Percentiles rank a stretch among this genome's conserved stretches.
These are phyloP conservation scores for Glareola pratincola DNA, from an alignment of 2,113 vertebrate species.

Conservation along the genomic window DNA sequence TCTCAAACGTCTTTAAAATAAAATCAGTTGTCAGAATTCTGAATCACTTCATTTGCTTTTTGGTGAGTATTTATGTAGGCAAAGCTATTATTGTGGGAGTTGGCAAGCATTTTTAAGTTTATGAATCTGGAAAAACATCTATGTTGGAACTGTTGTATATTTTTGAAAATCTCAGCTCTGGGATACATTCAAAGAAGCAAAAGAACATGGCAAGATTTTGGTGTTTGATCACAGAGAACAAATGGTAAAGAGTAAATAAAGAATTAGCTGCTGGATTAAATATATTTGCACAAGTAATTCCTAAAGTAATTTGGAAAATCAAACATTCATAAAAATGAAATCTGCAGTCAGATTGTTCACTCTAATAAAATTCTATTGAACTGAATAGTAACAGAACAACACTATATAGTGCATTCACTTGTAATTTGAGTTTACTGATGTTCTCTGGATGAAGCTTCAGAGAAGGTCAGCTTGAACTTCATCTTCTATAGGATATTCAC, in stretches of 20 bases:
- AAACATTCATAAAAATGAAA: background rate
- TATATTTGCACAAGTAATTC: background rate
- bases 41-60: background rate
- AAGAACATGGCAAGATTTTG: background rate
- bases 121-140: background rate
- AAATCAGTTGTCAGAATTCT: background rate
- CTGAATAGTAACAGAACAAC: background rate
- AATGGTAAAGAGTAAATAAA: background rate
- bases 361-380: background rate
- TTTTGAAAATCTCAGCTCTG: background rate
- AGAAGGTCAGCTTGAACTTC: background rate
- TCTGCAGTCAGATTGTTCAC: fast-evolving
- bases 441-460: background rate
- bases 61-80: background rate
- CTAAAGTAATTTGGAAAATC: background rate
- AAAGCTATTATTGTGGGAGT: background rate
- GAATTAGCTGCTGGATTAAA: background rate
- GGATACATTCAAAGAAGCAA: background rate
- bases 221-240: background rate
- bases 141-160: background rate
- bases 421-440: background rate
- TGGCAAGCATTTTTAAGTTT: background rate
- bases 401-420: background rate
- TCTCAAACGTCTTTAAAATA: background rate
- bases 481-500: background rate